A percentile compares a stretch with the other conserved stretches of the same genome.
Evolutionary conservation across 1,140 invertebrate species (phyloP).

Genomic region (Phortica variegata): DNA sequence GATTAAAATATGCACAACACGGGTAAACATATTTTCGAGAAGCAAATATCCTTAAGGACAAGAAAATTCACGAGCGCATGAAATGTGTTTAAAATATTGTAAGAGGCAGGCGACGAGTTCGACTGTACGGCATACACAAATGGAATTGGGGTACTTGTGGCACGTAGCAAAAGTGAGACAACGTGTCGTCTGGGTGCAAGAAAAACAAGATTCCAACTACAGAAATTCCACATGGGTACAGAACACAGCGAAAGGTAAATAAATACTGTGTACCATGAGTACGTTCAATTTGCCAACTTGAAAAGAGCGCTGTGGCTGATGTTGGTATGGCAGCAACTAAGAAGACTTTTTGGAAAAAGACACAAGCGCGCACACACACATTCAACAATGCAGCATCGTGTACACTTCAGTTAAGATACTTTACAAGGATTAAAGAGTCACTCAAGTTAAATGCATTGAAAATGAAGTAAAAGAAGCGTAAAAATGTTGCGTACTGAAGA

Average conservation of each 20-base stretch:
- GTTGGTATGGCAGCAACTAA: neutral
- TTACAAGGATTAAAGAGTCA: slow-evolving; percentile 56
- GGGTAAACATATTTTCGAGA: slow-evolving; percentile 56
- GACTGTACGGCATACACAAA: neutral
- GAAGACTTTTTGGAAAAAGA: neutral
- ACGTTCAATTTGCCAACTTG: slow-evolving; percentile 18
- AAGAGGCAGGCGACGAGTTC: slow-evolving; percentile 50
- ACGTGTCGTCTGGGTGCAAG: slow-evolving; percentile 17
- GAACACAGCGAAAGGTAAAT: slow-evolving; percentile 55
- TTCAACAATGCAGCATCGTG: slow-evolving; percentile 7
- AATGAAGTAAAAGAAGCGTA: slow-evolving; percentile 54
- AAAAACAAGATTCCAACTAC: neutral
- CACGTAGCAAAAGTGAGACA: slow-evolving; percentile 3
- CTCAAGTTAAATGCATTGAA: slow-evolving; percentile 57
- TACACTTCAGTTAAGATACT: slow-evolving; percentile 40
- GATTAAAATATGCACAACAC: slow-evolving; percentile 58
- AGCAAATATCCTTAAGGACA: slow-evolving; percentile 54
- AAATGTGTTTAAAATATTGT: slow-evolving; percentile 57
- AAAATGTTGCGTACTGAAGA: slow-evolving; percentile 35
- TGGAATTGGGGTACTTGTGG: slow-evolving; percentile 1
- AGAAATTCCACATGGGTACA: slow-evolving; percentile 41
- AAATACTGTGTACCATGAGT: slow-evolving; percentile 42
- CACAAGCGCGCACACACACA: slow-evolving; percentile 1
- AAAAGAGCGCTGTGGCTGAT: neutral
- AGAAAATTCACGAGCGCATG: slow-evolving; percentile 48